Evolutionary conservation across 2,797 vertebrate species (phyloP), one percentile per base, ranked within the genome.

Genomic region (Rhabdomys pumilio): DNA sequence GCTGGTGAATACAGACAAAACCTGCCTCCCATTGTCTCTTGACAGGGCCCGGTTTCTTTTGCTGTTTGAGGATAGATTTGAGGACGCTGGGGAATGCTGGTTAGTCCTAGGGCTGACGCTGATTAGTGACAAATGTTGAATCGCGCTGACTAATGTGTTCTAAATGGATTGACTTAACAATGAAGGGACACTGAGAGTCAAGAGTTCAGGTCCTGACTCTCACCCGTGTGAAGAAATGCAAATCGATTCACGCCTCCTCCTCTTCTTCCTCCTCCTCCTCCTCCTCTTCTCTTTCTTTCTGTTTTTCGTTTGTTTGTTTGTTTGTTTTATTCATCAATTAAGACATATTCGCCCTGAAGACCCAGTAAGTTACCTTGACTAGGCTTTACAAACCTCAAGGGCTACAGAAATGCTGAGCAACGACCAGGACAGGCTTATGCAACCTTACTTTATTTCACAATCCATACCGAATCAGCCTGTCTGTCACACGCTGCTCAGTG

Each of bases 161-260:
- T 95, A 95, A 97, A 97, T 97, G 96, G 95, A 96, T 93, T 79
- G 90, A 96, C 80, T 95, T 90, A 91, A 95, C 91, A 97, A 96
- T 97, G 93, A 97, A 93, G 72, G 75, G 85, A 67, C 61, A 5
- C 10, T 44, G 47, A 91, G 95, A 96, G 95, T 96, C 97, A 94
- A 95, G 97, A 97, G 97, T 97, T 98, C 97, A 97, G 96, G 96
- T 96, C 91, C 86, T 89, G 65, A 92, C 91, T 95, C 88, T 96
- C 93, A 69, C 94, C 86, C 10, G 0, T 22, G 82, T 77, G 89
- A 93, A 84, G 67, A 95, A 92, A 69, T 86, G 55, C 90, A 93
- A 96, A 95, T 97, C 95, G 89, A 72, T 86, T 72, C 63, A 15
- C 57, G 34, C 34, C 73, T 34, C 31, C 61, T 50, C 24, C 2